phyloP scores from a whole-genome alignment of 2,888 invertebrate genomes.

The Metellina segmentata region DNA sequence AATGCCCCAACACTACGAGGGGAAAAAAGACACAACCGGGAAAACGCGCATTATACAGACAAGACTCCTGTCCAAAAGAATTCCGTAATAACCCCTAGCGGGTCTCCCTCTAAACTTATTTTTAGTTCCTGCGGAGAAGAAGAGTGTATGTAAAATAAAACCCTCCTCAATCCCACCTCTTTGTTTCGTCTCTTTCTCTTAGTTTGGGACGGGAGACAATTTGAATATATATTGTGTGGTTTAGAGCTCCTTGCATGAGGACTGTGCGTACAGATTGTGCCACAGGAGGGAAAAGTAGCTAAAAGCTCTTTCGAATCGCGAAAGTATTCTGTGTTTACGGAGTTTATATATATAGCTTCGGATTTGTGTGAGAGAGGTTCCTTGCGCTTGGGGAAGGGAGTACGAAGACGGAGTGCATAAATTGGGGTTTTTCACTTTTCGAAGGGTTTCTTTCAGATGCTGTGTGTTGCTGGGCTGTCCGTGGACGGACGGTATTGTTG shows the following conservation, averaged over 20 bases:
- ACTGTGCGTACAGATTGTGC: not conserved
- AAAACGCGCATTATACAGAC: not conserved
- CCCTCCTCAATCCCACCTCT: slow-evolving; percentile 19
- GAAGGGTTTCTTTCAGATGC: too few species aligned
- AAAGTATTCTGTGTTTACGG: not conserved
- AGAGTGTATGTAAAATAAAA: slow-evolving; percentile 50
- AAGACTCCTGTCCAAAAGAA: not conserved
- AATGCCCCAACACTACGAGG: not conserved
- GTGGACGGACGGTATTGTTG: too few species aligned
- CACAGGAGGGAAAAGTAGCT: slow-evolving; percentile 2
- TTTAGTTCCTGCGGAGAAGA: not conserved
- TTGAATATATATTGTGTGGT: slow-evolving; percentile 74
- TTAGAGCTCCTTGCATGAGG: slow-evolving; percentile 11
- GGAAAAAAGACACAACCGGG: not conserved
- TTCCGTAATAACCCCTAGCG: not conserved
- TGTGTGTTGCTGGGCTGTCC: not conserved
- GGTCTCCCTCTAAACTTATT: too few species aligned
- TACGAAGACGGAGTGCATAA: not conserved
- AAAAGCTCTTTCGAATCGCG: slow-evolving; percentile 13
- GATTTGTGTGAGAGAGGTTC: not conserved
- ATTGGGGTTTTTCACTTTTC: not conserved
- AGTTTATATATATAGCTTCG: slow-evolving; percentile 17
- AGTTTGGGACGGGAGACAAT: slow-evolving; percentile 41
- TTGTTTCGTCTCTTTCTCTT: not conserved
- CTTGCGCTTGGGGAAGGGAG: not conserved